These are phyloP conservation scores for Anaspis maculata DNA, from an alignment of 2,888 invertebrate species.

Conservation along the genomic window DNA sequence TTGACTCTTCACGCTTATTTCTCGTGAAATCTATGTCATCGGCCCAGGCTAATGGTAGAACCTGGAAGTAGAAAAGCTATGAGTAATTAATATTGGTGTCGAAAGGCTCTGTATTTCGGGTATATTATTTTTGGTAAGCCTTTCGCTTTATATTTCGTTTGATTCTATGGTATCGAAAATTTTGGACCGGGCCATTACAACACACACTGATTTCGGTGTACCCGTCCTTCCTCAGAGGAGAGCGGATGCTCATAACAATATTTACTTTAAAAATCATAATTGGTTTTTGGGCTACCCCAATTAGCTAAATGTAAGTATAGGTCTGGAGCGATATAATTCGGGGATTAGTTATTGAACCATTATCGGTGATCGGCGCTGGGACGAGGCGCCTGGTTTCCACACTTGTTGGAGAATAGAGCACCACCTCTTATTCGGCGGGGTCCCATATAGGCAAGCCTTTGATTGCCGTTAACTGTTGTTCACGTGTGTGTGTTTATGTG, in stretches of 20 bases:
- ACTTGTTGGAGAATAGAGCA: constrained; percentile 16
- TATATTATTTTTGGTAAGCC: too few species aligned
- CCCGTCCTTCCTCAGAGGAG: too few species aligned
- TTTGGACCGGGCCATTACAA: too few species aligned
- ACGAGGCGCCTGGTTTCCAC: constrained; percentile 32
- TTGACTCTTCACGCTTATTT: too few species aligned
- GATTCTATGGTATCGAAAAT: too few species aligned
- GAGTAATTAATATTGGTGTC: too few species aligned
- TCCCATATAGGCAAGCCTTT: constrained; percentile 3
- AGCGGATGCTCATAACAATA: constrained; percentile 29
- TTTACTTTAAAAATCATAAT: constrained; percentile 39
- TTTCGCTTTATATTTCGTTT: too few species aligned
- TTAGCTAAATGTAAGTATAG: constrained; percentile 42
- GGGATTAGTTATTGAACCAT: constrained; percentile 40
- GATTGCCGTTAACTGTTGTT: constrained; percentile 1
- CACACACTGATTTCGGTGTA: too few species aligned
- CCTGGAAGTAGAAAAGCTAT: too few species aligned
- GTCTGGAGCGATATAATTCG: constrained; percentile 34
- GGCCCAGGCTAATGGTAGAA: too few species aligned
- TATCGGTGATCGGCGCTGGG: constrained; percentile 34
- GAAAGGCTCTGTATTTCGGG: too few species aligned
- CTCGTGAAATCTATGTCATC: too few species aligned
- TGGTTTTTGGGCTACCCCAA: constrained; percentile 38
- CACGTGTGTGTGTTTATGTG: neutral
- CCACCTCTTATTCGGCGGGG: constrained; percentile 1